phyloP scores from a whole-genome alignment of 2,888 invertebrate species.

The Drosophila multiciliata region DNA sequence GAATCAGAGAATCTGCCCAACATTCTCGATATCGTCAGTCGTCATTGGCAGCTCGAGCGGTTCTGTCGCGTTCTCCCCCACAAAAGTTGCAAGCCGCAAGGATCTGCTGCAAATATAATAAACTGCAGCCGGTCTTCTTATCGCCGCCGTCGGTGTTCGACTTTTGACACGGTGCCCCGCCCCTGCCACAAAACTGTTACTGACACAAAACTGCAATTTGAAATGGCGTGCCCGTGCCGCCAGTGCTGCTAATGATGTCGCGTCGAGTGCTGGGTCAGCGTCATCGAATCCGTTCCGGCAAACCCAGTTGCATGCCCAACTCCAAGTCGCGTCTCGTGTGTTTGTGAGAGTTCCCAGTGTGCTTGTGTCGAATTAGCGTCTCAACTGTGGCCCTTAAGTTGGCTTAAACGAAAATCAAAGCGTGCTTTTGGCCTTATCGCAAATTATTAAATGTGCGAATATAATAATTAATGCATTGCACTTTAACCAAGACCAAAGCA shows the following conservation, averaged over 20 bases:
- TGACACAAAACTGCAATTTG: conserved; percentile 13
- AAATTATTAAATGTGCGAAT: conserved; percentile 13
- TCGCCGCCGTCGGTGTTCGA: conserved; percentile 50
- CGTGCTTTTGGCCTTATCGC: conserved; percentile 67
- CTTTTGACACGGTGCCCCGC: conserved; percentile 52
- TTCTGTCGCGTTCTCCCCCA: conserved; percentile 23
- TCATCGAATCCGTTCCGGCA: conserved; percentile 67
- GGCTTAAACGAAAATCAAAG: conserved; percentile 58
- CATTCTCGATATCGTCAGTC: conserved; percentile 30
- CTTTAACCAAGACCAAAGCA: conserved; percentile 56
- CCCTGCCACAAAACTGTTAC: conserved; percentile 1
- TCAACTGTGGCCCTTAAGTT: conserved; percentile 38
- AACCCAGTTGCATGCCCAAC: conserved; percentile 33
- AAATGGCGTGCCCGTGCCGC: conserved; percentile 61
- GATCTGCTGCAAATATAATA: conserved; percentile 26
- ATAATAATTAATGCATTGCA: conserved; percentile 33
- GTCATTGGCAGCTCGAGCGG: conserved; percentile 41
- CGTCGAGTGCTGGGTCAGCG: conserved; percentile 47
- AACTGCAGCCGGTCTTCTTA: conserved; percentile 22
- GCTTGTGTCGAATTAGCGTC: conserved; percentile 70
- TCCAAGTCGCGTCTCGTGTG: conserved; percentile 22
- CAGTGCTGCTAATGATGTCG: conserved; percentile 77
- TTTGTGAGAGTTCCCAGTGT: conserved; percentile 33
- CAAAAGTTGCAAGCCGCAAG: conserved; percentile 16
- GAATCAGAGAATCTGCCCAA: conserved; percentile 35